Evolutionary conservation across 2,888 invertebrate genomes (phyloP).

Genomic region (Boloria euphrosyne): DNA sequence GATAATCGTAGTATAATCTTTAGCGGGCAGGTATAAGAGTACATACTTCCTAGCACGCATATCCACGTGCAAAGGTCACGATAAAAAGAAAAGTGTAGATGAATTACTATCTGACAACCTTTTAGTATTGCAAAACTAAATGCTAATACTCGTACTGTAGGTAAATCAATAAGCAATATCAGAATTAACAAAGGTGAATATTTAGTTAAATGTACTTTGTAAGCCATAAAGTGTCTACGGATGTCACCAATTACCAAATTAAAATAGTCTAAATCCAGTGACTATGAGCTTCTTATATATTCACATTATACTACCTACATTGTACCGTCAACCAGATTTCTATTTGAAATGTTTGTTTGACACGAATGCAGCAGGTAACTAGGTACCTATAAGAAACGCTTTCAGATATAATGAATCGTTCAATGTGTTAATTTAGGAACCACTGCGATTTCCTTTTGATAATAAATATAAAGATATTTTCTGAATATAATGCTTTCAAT

Average conservation of each 20-base stretch:
- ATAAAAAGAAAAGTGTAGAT: slow-evolving; percentile 5
- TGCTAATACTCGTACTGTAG: background rate
- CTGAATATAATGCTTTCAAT: background rate
- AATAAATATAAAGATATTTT: slow-evolving; percentile 1
- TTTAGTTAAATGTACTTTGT: no score
- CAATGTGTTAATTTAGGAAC: background rate
- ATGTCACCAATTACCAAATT: no score
- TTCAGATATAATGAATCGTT: slow-evolving; percentile 18
- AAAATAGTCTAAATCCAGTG: no score
- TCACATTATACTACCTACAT: background rate
- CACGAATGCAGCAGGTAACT: slow-evolving; percentile 21
- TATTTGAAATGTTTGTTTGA: slow-evolving; percentile 22
- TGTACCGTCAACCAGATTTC: slow-evolving; percentile 9
- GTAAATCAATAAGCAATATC: background rate
- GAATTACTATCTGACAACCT: slow-evolving; percentile 5
- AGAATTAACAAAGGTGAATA: background rate
- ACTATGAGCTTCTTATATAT: background rate
- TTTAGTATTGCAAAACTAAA: slow-evolving; percentile 12
- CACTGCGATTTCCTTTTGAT: background rate
- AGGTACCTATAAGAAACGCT: slow-evolving; percentile 16
- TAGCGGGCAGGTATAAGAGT: background rate
- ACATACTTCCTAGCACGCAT: background rate
- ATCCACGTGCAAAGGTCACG: slow-evolving; percentile 1
- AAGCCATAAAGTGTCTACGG: no score
- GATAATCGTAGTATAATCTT: background rate